Conservation (phyloP, 2,113 vertebrate genomes). For the Eira barbara region DNA sequence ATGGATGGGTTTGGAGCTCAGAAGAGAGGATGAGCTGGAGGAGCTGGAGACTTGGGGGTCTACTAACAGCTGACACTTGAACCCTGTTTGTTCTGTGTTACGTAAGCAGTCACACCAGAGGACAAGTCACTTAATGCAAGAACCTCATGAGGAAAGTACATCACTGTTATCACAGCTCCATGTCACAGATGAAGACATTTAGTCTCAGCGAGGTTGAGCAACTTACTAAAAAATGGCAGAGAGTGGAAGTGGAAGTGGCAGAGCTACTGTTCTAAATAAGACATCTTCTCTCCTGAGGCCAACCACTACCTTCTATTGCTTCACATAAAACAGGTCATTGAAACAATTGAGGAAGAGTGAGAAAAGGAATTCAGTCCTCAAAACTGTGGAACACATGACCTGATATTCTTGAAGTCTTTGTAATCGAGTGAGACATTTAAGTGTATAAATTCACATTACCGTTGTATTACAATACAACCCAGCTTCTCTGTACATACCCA, state of each 20-base stretch:
- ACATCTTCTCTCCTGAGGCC: not conserved
- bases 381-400: not conserved
- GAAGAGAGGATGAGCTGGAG: not conserved
- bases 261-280: not conserved
- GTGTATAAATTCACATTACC: not conserved
- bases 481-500: not conserved
- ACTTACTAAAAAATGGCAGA: not conserved
- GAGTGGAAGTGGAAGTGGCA: no score
- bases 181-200: not conserved
- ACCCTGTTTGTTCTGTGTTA: not conserved
- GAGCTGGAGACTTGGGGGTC: no score
- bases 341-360: not conserved
- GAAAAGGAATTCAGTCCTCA: not conserved
- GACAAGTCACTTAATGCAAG: not conserved
- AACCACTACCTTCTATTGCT: not conserved
- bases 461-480: not conserved
- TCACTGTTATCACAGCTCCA: not conserved
- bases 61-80: not conserved
- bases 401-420: not conserved
- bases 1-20: not conserved
- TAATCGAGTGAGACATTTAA: not conserved
- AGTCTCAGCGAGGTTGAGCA: not conserved
- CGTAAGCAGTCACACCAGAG: not conserved
- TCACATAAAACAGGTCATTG: not conserved
- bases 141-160: not conserved